Conservation (phyloP, 1,140 invertebrate genomes). For the Trissolcus basalis region DNA sequence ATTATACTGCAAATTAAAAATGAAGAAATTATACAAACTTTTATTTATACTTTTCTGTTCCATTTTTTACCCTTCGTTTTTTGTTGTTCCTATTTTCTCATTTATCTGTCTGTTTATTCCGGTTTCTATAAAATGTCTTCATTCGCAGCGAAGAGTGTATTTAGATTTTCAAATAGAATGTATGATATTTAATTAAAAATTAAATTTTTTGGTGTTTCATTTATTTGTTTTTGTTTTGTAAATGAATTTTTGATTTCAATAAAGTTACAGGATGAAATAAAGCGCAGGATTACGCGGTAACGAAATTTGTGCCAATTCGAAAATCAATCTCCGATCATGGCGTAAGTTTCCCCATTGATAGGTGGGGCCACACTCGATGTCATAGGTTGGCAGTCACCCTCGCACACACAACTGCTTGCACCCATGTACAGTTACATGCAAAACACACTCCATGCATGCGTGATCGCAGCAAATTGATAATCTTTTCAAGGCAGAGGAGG, state of each 20-base stretch:
- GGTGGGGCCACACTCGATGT: slow-evolving; percentile 53
- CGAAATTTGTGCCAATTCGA: slow-evolving; percentile 26
- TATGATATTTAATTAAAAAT: too few relatives aligned
- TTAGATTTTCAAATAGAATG: too few relatives aligned
- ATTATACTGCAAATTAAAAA: slow-evolving; percentile 63
- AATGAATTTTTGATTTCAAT: background rate
- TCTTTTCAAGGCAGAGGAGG: slow-evolving; percentile 49
- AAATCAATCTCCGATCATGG: slow-evolving; percentile 40
- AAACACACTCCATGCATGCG: slow-evolving; percentile 24
- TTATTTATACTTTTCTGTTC: too few relatives aligned
- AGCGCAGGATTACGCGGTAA: background rate
- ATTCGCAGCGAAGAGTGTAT: too few relatives aligned
- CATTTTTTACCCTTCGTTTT: too few relatives aligned
- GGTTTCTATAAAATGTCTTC: too few relatives aligned
- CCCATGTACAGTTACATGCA: slow-evolving; percentile 41
- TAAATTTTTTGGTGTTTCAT: too few relatives aligned
- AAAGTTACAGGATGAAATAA: background rate
- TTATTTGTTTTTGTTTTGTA: background rate
- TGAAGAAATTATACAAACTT: too few relatives aligned
- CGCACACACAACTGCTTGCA: slow-evolving; percentile 49
- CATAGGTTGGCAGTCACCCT: slow-evolving; percentile 56
- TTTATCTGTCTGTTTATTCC: too few relatives aligned
- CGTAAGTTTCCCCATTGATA: background rate
- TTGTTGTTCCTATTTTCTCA: too few relatives aligned
- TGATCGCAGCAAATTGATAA: slow-evolving; percentile 70